A percentile compares a stretch with the other conserved stretches of the same genome.
phyloP scores from a whole-genome alignment of 2,797 vertebrate genomes.

The Myripristis jacobus region DNA sequence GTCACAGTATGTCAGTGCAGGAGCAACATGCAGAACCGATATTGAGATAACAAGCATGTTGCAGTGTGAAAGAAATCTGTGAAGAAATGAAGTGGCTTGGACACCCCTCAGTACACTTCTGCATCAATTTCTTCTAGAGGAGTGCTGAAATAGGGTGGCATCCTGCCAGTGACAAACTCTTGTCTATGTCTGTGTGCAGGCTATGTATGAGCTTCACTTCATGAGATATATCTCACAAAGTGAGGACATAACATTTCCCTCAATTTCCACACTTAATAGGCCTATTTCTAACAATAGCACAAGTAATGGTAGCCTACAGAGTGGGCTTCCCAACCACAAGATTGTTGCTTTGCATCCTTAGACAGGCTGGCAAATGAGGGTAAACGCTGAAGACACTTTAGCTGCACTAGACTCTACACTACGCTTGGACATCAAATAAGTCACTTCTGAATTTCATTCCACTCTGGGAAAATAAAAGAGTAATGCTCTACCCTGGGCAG shows the following conservation, averaged over 20 bases:
- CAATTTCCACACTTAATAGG: conserved; percentile 39
- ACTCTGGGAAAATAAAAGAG: conserved; percentile 7
- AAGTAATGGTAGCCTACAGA: no score
- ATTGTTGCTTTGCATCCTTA: not conserved
- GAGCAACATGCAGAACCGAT: conserved; percentile 53
- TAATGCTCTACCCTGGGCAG: conserved; percentile 9
- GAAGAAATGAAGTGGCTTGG: conserved; percentile 42
- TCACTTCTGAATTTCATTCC: not conserved
- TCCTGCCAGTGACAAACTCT: conserved; percentile 61
- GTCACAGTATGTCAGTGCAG: conserved; percentile 67
- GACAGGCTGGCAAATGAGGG: not conserved
- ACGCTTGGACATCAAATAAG: not conserved
- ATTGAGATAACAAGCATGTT: conserved; percentile 75
- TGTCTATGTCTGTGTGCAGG: conserved; percentile 19
- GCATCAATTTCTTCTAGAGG: conserved; percentile 54
- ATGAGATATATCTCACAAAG: conserved; percentile 49
- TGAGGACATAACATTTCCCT: conserved; percentile 45
- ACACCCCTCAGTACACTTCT: conserved; percentile 59
- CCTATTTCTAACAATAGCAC: conserved; percentile 37
- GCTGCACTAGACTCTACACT: not conserved
- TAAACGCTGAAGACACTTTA: not conserved
- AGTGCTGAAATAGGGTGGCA: conserved; percentile 61
- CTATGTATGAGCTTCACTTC: conserved; percentile 33
- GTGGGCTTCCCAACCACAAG: no score
- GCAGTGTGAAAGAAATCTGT: conserved; percentile 26